Conservation (phyloP, 2,888 invertebrate species). For the Pollenia labialis region DNA sequence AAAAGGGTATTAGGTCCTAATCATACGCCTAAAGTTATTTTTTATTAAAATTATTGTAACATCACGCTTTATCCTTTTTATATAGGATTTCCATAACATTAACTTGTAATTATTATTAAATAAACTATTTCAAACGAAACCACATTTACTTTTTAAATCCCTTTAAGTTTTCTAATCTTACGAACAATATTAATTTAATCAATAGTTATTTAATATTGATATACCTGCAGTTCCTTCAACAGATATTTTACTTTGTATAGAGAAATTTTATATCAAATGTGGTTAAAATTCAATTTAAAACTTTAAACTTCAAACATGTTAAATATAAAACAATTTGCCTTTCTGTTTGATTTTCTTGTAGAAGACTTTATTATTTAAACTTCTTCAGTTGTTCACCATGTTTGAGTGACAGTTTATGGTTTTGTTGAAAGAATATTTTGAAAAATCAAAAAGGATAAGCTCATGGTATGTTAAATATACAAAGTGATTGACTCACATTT, state of each 20-base stretch:
- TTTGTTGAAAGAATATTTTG: slow-evolving; percentile 8
- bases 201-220: not conserved
- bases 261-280: slow-evolving; percentile 21
- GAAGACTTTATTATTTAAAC: slow-evolving; percentile 39
- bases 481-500: too few relatives aligned
- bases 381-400: slow-evolving; percentile 60
- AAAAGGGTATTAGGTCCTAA: slow-evolving; percentile 1
- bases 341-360: slow-evolving; percentile 12
- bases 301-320: slow-evolving; percentile 36
- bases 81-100: not conserved
- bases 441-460: not conserved
- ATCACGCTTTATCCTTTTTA: not conserved
- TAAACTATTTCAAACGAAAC: slow-evolving; percentile 2
- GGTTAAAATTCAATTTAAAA: slow-evolving; percentile 61
- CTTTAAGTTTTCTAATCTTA: slow-evolving; percentile 11
- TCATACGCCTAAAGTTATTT: not conserved
- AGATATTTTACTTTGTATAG: slow-evolving; percentile 28
- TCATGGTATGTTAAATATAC: not conserved
- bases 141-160: slow-evolving; percentile 11
- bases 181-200: slow-evolving; percentile 26
- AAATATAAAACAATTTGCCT: not conserved
- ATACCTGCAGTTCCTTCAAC: slow-evolving; percentile 3
- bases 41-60: not conserved
- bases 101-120: slow-evolving; percentile 24
- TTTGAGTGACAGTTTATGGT: slow-evolving; percentile 71